A percentile compares a stretch with the other conserved stretches of the same genome.
These are phyloP conservation scores for Bergia sp. DNA, from an alignment of 92 coral and sea anemone genomes.

Conservation along the genomic window DNA sequence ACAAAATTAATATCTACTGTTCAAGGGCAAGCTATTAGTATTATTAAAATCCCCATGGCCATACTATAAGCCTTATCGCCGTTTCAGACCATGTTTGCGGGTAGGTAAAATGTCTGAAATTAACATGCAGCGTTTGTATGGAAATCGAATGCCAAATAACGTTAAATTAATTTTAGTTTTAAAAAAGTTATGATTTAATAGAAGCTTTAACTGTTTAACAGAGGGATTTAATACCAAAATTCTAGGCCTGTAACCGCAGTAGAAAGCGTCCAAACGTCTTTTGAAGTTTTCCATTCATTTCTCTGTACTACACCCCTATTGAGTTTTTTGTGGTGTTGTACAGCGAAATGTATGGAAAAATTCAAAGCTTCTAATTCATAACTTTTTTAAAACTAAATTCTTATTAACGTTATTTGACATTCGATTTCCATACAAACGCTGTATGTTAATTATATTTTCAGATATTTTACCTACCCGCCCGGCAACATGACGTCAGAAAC, in stretches of 20 bases:
- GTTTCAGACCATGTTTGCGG: background rate
- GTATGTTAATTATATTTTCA: background rate
- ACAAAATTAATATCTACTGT: slow-evolving; percentile 30
- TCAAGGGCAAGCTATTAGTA: slow-evolving; percentile 48
- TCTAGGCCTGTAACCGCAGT: background rate
- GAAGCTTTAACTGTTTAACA: background rate
- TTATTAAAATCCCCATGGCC: slow-evolving; percentile 52
- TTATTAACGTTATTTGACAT: background rate
- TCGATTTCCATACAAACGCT: background rate
- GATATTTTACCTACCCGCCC: background rate
- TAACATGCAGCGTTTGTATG: background rate
- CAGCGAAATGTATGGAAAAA: background rate
- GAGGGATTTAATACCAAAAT: background rate
- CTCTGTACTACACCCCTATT: background rate
- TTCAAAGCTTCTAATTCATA: background rate
- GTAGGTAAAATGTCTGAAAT: background rate
- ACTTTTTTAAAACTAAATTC: no score
- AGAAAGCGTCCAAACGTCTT: background rate
- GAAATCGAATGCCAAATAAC: background rate
- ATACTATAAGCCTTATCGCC: background rate
- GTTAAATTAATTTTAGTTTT: background rate
- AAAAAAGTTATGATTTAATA: background rate
- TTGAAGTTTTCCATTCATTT: background rate
- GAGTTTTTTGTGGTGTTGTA: background rate
- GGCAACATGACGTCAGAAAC: background rate